Conservation (phyloP, 2,797 vertebrate genomes). For the Oceanodroma leucorhoa region DNA sequence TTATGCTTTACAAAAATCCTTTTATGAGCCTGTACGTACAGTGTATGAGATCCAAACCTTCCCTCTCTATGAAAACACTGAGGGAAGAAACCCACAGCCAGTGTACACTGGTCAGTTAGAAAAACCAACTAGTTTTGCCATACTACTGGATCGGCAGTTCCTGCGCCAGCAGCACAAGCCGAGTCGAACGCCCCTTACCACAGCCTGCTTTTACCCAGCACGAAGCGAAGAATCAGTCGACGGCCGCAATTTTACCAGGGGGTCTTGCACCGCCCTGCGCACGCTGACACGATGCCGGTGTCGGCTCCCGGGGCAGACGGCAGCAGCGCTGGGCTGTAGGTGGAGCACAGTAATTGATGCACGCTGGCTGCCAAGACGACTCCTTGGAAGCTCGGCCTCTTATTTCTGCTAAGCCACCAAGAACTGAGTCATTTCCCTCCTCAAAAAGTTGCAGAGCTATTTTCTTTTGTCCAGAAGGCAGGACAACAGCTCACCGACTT, state of each 20-base stretch:
- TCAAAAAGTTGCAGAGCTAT: not conserved
- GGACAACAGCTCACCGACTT: not conserved
- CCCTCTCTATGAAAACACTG: not conserved
- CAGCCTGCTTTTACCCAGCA: not conserved
- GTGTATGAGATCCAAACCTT: not conserved
- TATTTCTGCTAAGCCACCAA: slow-evolving; percentile 1
- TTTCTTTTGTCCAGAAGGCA: not conserved
- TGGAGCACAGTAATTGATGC: not conserved
- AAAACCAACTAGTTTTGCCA: accelerated
- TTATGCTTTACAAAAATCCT: not conserved
- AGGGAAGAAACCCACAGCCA: not conserved
- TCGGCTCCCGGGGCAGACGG: not conserved
- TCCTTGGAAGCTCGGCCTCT: not conserved
- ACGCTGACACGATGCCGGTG: accelerated
- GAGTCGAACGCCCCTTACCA: not conserved
- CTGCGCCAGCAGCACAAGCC: not conserved
- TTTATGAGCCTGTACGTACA: not conserved
- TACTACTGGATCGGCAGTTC: accelerated
- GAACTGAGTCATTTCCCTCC: slow-evolving; percentile 35
- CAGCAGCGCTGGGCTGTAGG: not conserved
- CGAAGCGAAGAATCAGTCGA: accelerated
- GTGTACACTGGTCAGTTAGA: not conserved
- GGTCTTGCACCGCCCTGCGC: accelerated
- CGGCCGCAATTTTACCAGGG: accelerated
- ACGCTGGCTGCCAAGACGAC: not conserved